Evolutionary conservation across 1,140 invertebrate species (phyloP).

Genomic region (Harpegnathos saltator): DNA sequence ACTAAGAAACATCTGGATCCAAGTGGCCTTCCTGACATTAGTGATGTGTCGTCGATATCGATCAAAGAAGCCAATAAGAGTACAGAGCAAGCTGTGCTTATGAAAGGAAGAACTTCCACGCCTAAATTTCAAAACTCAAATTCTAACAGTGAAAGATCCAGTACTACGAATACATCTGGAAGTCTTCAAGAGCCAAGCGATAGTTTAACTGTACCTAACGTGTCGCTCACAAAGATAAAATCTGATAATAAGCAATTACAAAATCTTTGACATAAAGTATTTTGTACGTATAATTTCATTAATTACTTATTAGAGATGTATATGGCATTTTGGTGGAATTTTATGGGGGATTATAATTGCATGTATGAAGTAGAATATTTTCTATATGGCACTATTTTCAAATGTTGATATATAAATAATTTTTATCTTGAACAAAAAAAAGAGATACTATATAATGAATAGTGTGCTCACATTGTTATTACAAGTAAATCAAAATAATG

Average conservation of each 20-base stretch:
- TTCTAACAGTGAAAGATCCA: slow-evolving; percentile 72
- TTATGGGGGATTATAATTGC: slow-evolving; percentile 2
- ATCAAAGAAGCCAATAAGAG: slow-evolving; percentile 83
- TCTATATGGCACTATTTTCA: slow-evolving; percentile 16
- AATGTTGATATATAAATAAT: slow-evolving; percentile 34
- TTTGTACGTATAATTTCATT: slow-evolving; percentile 45
- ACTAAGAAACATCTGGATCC: slow-evolving; percentile 76
- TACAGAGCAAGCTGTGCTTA: slow-evolving; percentile 82
- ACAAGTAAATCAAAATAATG: neutral
- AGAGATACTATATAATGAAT: slow-evolving; percentile 2
- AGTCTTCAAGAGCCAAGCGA: slow-evolving; percentile 75
- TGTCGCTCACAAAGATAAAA: slow-evolving; percentile 66
- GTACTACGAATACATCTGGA: slow-evolving; percentile 73
- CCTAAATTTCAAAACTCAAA: slow-evolving; percentile 81
- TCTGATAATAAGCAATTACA: slow-evolving; percentile 50
- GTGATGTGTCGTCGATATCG: slow-evolving; percentile 84
- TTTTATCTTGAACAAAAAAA: slow-evolving; percentile 23
- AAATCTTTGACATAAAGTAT: slow-evolving; percentile 47
- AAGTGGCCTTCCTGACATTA: slow-evolving; percentile 79
- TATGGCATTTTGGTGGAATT: slow-evolving; percentile 27
- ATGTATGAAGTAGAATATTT: slow-evolving; percentile 3
- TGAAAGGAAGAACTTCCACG: slow-evolving; percentile 83
- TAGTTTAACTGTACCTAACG: slow-evolving; percentile 72
- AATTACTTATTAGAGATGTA: slow-evolving; percentile 35
- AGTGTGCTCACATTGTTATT: slow-evolving; percentile 9